Evolutionary conservation across 92 coral and sea anemone species (phyloP), one percentile per base, ranked within the genome.

Genomic region (Parazoanthus darwini): DNA sequence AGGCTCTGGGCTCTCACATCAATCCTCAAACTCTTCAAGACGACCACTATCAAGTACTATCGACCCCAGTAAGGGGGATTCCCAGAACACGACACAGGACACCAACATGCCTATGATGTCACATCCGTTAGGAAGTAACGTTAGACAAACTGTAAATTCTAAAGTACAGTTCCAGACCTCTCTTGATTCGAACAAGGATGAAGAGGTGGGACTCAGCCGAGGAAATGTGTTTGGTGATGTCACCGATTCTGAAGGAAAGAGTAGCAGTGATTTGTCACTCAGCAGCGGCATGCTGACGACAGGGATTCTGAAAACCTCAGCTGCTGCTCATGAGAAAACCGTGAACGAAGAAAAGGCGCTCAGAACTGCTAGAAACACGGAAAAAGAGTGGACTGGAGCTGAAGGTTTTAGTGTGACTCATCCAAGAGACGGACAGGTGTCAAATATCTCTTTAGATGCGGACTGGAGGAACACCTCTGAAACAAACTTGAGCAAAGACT

Each of bases 1-100:
- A 15, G 65, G 37, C 63, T 84, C 79, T 9, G 87, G 26, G 26
- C 18, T 70, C 10, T 44, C 78, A 6, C 68, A 84, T 29, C 87
- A 33, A 33, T 71, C 87, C n/a, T 84, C 87, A 46, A 71, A 77
- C 48, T 74, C 81, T 11, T 79, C 85, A 26, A 86, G 94, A 72
- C 94, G 92, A 38, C 94, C 92, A 58, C 88, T 92, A 1, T 92
- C 94, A 74, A 92, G 94, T 70, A 92, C 94, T 37, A 78, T 92
- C 35, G 91, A 86, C 86, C 91, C 91, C 18, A 81, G 54, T 9
- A 89, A 80, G 44, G 94, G 90, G 74, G 92, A 75, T 83, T 81
- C 88, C 76, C 90, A 88, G 70, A 88, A 79, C 18, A 72, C 67
- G 44, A 72, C 91, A 85, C 90, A 88, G 82, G 94, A 89, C 25